Base-by-base conservation (phyloP, 2,888 invertebrate genomes). In the Parnassius glacialis region DNA sequence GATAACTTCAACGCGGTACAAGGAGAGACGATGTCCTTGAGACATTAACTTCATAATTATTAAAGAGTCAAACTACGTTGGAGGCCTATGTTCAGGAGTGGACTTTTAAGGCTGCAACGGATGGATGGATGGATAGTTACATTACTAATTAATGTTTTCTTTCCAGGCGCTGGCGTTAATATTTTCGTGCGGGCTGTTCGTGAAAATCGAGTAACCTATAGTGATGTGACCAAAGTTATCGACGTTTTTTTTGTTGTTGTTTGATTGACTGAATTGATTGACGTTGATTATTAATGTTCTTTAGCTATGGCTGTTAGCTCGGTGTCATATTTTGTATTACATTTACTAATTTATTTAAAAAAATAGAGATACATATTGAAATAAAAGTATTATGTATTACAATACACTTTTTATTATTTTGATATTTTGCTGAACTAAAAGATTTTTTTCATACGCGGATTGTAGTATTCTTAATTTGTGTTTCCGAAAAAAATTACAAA, bases 181-280 rank as follows among this genome's bases (percentile, higher is more conserved):
- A 77, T 95, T 97, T 80, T 95, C 97, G 2, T 96, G 96, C 81
- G 94, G 95, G 62, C 92, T 97, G 72, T 97, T 97, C 85, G 95
- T 95, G 81, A 94, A 96, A 93, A 97, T 97, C 80, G 94, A 95
- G 92, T 95, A 91, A 91, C 73, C 73, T 54, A 51, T 41, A 56
- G 45, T 51, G 57, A 52, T 62, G 66, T 68, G 65, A 70, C 66
- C 52, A 41, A 20, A 61, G 41, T 34, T 52, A 56, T 45, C 47
- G 41, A 16, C 48, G 61, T 59, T 45, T 53, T 51, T 51, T 58
- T 10, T 61, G n/a, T 57, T 61, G 59, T 64, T 64, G 65, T 61
- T 57, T 20, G 54, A 57, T 60, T 73, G 70, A 71, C 69, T 70
- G 64, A 71, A 67, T 63, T 69, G 70, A 70, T 70, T 67, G 59